phyloP scores from a whole-genome alignment of 2,113 vertebrate genomes.

The Carlito syrichta region DNA sequence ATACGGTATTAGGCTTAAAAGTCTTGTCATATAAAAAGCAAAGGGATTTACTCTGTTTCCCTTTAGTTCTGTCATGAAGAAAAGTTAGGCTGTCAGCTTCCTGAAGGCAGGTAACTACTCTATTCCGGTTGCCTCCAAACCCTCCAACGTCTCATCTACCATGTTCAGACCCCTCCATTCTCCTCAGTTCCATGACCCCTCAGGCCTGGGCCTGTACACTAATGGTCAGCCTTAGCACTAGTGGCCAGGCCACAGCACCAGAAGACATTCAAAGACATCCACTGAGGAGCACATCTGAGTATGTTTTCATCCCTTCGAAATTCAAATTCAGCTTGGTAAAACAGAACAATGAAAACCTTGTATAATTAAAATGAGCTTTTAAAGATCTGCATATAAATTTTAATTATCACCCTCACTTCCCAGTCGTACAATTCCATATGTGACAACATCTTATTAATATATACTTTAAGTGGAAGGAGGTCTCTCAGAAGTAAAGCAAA shows the following conservation, averaged over 20 bases:
- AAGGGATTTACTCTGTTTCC: background rate
- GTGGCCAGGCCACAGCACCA: background rate
- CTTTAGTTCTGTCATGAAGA: background rate
- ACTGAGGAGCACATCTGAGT: background rate
- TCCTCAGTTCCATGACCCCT: background rate
- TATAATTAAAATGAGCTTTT: conserved; percentile 1
- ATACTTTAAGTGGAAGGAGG: background rate
- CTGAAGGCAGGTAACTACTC: background rate
- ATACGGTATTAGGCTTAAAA: background rate
- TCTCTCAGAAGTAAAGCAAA: background rate
- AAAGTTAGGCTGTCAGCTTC: background rate
- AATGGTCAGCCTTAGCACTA: no score
- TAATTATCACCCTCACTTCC: background rate
- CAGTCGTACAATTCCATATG: background rate
- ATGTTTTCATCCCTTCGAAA: background rate
- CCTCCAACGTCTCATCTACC: fast-evolving
- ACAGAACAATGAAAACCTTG: background rate
- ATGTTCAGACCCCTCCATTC: fast-evolving
- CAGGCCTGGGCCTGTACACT: background rate
- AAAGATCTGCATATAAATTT: conserved; percentile 25
- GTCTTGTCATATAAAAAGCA: background rate
- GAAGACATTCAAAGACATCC: background rate
- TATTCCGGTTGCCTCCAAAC: background rate
- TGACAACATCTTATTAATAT: background rate
- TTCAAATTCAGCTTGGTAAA: background rate